phyloP scores from a whole-genome alignment of 1,140 invertebrate genomes.

The Ruditapes philippinarum region DNA sequence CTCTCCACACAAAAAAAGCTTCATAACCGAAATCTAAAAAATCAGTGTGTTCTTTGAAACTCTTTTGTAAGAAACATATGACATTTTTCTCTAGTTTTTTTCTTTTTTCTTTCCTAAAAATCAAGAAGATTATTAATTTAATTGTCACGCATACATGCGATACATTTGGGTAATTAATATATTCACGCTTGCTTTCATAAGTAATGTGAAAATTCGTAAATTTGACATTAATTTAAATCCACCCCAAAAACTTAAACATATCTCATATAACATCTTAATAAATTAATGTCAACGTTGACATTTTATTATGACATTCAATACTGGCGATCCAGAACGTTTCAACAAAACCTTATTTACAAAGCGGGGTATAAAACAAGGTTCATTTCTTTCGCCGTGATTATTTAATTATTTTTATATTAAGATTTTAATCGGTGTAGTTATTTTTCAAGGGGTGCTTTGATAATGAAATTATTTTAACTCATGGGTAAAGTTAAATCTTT shows the following conservation, averaged over 20 bases:
- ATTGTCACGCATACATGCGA: neutral
- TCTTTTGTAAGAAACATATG: neutral
- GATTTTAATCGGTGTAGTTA: neutral
- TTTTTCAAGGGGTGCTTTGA: no score
- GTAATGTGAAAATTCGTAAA: neutral
- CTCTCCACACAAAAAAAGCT: no score
- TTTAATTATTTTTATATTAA: constrained; percentile 25
- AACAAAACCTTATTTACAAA: neutral
- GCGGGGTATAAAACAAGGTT: constrained; percentile 12
- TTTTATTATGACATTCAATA: neutral
- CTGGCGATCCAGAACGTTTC: neutral
- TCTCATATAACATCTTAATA: constrained; percentile 34
- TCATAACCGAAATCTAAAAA: no score
- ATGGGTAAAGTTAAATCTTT: no score
- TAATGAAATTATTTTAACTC: no score
- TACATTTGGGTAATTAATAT: neutral
- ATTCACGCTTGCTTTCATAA: neutral
- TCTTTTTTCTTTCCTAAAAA: no score
- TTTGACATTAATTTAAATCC: constrained; percentile 30
- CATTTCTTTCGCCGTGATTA: neutral
- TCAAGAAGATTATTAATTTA: no score
- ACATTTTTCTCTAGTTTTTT: no score
- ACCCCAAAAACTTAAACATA: neutral
- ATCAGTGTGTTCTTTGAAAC: no score
- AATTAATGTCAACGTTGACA: neutral